Percentiles rank a stretch among this genome's conserved stretches.
Conservation (phyloP, 1,140 invertebrate genomes). For the Mamestra configurata region DNA sequence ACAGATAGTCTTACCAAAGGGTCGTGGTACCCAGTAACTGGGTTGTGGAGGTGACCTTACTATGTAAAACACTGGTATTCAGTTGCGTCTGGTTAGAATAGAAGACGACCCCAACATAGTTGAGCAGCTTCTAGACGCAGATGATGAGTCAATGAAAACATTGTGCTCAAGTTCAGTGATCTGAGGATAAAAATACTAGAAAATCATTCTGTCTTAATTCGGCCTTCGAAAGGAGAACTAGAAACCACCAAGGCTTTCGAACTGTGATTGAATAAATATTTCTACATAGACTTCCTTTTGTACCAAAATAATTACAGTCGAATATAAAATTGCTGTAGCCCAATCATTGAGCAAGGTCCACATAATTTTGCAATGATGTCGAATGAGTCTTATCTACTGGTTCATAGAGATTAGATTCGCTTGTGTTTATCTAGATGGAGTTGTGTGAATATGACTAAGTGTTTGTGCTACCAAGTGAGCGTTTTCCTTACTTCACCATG, state of each 20-base stretch:
- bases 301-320: conserved; percentile 2
- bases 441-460: conserved; percentile 36
- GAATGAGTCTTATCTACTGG: not conserved
- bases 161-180: too few species aligned
- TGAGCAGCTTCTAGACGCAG: too few species aligned
- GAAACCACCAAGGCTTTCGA: not conserved
- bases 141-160: too few species aligned
- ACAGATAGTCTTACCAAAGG: too few species aligned
- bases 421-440: not conserved
- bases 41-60: too few species aligned
- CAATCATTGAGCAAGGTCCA: conserved; percentile 12
- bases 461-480: conserved; percentile 29
- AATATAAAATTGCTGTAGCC: conserved; percentile 10
- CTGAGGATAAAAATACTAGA: too few species aligned
- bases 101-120: too few species aligned
- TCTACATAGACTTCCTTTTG: conserved; percentile 17
- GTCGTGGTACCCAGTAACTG: too few species aligned
- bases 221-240: not conserved
- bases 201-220: not conserved
- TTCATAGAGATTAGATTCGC: not conserved
- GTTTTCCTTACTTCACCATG: conserved; percentile 22
- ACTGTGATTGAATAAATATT: conserved; percentile 5
- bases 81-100: too few species aligned
- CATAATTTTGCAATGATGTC: not conserved
- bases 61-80: too few species aligned